Percentiles rank a stretch among this genome's conserved stretches.
phyloP scores from a whole-genome alignment of 2,113 vertebrate genomes.

The Procavia capensis region DNA sequence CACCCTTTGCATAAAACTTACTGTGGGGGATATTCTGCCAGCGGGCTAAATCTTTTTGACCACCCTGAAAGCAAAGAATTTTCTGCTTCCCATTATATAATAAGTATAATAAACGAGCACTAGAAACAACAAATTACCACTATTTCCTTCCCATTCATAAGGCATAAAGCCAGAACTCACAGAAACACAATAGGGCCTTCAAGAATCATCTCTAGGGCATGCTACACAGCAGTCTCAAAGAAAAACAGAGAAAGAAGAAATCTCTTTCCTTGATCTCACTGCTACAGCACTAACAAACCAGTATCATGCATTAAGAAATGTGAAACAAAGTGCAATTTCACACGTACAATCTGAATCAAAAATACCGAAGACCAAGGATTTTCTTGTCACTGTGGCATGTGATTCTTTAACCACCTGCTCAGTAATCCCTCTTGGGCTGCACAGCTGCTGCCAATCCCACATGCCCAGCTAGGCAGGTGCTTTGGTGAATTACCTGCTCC shows the following conservation, averaged over 20 bases:
- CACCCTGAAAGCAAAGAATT: constrained; percentile 58
- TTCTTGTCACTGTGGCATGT: constrained; percentile 79
- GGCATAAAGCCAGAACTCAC: constrained; percentile 69
- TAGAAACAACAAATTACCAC: constrained; percentile 73
- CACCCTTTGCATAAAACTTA: constrained; percentile 57
- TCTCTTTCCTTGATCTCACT: constrained; percentile 64
- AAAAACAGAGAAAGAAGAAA: constrained; percentile 61
- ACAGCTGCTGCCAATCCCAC: constrained; percentile 77
- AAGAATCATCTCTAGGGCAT: constrained; percentile 42
- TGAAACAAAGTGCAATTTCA: constrained; percentile 80
- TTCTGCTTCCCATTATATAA: constrained; percentile 72
- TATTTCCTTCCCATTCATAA: constrained; percentile 72
- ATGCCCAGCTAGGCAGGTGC: constrained; percentile 77
- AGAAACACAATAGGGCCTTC: constrained; percentile 58
- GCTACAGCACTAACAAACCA: constrained; percentile 68
- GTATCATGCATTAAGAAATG: constrained; percentile 70
- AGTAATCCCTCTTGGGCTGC: constrained; percentile 57
- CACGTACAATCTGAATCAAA: constrained; percentile 66
- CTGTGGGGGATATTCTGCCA: neutral
- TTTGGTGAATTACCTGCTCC: constrained; percentile 81
- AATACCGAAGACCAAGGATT: constrained; percentile 73
- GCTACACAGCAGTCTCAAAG: constrained; percentile 50
- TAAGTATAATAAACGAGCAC: constrained; percentile 77
- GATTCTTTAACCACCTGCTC: constrained; percentile 76
- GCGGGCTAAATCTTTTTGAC: constrained; percentile 52